Base-by-base conservation (phyloP, 2,113 vertebrate species). In the Holacanthus passer region DNA sequence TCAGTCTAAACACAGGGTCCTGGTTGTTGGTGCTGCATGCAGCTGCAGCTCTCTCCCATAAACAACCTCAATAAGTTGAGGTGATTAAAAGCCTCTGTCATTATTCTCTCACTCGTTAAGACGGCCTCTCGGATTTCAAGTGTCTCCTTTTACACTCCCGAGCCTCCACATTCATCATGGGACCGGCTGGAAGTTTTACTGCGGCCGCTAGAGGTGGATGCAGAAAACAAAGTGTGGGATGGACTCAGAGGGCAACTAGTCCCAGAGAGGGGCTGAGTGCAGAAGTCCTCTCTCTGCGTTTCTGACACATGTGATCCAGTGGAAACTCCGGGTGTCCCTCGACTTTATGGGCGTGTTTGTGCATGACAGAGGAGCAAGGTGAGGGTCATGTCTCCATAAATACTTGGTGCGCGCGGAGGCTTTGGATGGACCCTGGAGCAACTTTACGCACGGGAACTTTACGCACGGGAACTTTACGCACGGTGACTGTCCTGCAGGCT, bases 121-220 rank as follows among this genome's bases (percentile, higher is more conserved):
- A 79, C 82, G 73, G 94, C 93, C 52, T 97, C 96, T 99, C 97
- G 94, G 95, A 97, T 99, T 98, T 99, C 98, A 98, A 98, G 96
- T 97, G 97, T 97, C 97, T 99, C 97, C 97, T 96, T 96, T 98
- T 97, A 97, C 97, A 97, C 96, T 95, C 95, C 95, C 91, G 96
- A 95, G 96, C 95, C 95, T 95, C 96, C 96, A 96, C 97, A 97
- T 96, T 96, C 96, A 96, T 96, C 97, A 96, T 96, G 96, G 82
- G 95, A 96, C 96, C 94, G 94, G 60, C 77, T 79, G 86, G 84
- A 78, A 86, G 89, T 92, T 93, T 96, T 97, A 96, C 95, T 97
- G 96, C 96, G 94, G 94, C 96, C 96, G 96, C 97, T 96, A 82
- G 91, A 93, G 90, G 91, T 91, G 91, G 92, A 91, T 96, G 96